phyloP scores from a whole-genome alignment of 2,797 vertebrate species.

The Thalassophryne amazonica region DNA sequence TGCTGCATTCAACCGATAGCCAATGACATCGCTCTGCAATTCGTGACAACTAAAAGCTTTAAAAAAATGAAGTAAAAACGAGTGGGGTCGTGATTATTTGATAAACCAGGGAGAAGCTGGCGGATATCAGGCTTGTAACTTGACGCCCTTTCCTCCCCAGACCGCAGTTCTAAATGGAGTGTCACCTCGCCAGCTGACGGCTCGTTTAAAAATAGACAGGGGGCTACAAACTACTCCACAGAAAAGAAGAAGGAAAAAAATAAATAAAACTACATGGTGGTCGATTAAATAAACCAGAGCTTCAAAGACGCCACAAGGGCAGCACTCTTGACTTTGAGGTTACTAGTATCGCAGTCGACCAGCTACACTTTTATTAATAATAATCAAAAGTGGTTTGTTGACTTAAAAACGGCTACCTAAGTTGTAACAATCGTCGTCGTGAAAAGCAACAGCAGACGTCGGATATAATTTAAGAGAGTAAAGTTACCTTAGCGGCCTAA shows the following conservation, averaged over 20 bases:
- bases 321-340: slow-evolving; percentile 1
- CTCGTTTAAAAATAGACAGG: slow-evolving; percentile 70
- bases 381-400: background rate
- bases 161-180: slow-evolving; percentile 62
- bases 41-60: background rate
- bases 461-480: background rate
- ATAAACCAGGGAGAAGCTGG: slow-evolving; percentile 1
- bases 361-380: background rate
- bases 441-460: background rate
- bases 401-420: accelerated
- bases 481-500: slow-evolving; percentile 69
- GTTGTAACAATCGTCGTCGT: accelerated
- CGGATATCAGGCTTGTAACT: slow-evolving; percentile 52
- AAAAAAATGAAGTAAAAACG: background rate
- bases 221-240: slow-evolving; percentile 21
- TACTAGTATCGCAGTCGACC: background rate
- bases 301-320: too few species aligned
- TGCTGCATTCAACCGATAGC: slow-evolving; percentile 52
- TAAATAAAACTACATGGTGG: background rate
- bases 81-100: background rate
- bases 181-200: slow-evolving; percentile 65
- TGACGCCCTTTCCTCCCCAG: slow-evolving; percentile 50
- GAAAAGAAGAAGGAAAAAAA: too few species aligned
- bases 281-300: too few species aligned
- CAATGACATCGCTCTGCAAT: background rate